phyloP scores from a whole-genome alignment of 2,888 invertebrate genomes.

The Eremobia ochroleuca region DNA sequence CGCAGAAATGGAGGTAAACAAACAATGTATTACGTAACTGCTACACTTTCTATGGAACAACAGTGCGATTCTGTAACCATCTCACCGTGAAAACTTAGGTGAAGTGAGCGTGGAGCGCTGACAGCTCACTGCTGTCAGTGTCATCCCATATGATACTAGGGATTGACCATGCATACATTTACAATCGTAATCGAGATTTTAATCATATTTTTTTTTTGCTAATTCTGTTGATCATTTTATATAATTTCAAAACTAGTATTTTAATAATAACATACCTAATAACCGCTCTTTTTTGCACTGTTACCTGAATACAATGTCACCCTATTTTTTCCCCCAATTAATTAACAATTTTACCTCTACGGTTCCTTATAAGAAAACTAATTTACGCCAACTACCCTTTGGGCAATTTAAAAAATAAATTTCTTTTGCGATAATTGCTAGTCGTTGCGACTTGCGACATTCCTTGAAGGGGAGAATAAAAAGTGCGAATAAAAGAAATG shows the following conservation, averaged over 20 bases:
- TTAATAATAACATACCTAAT: slow-evolving; percentile 15
- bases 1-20: background rate
- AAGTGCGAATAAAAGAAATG: slow-evolving; percentile 87
- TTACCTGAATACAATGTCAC: slow-evolving; percentile 26
- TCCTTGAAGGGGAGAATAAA: slow-evolving; percentile 82
- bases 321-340: slow-evolving; percentile 18
- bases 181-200: no score
- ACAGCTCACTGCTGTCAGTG: no score
- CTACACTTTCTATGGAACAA: no score
- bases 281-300: background rate
- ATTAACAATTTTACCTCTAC: slow-evolving; percentile 45
- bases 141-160: no score
- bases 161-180: no score
- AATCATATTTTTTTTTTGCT: no score
- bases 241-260: no score
- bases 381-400: slow-evolving; percentile 60
- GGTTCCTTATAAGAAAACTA: slow-evolving; percentile 64
- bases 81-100: no score
- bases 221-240: no score
- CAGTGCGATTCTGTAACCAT: no score
- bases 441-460: slow-evolving; percentile 75
- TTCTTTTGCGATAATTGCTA: slow-evolving; percentile 81
- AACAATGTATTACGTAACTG: background rate
- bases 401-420: slow-evolving; percentile 73
- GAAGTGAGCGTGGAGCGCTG: no score